Percentiles rank a stretch among this genome's conserved stretches.
phyloP scores from a whole-genome alignment of 2,797 vertebrate genomes.

The Pangasius sanitwongsei region DNA sequence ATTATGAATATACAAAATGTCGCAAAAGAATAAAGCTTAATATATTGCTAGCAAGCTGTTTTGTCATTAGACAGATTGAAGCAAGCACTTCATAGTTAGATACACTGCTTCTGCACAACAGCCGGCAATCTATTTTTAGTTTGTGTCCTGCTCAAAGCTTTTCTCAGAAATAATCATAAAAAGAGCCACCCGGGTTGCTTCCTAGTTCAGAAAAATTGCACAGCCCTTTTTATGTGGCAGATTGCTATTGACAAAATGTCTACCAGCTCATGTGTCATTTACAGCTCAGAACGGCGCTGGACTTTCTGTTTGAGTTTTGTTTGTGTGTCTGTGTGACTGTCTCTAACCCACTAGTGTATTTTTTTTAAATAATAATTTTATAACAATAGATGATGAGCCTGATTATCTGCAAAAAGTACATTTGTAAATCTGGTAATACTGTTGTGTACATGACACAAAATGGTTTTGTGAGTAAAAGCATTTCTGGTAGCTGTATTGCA shows the following conservation, averaged over 20 bases:
- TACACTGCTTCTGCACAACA: neutral
- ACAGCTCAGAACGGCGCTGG: conserved; percentile 30
- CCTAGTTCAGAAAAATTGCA: conserved; percentile 41
- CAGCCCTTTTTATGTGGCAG: conserved; percentile 50
- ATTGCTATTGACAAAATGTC: conserved; percentile 60
- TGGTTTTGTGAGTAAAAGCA: neutral
- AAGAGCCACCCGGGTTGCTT: conserved; percentile 21
- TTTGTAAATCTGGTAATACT: neutral
- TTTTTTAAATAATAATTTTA: too few species aligned
- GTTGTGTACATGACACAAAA: neutral
- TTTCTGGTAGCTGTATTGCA: neutral
- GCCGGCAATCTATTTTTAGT: conserved; percentile 20
- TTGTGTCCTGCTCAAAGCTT: conserved; percentile 32
- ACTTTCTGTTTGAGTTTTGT: conserved; percentile 21
- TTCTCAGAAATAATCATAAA: conserved; percentile 46
- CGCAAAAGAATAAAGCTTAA: neutral
- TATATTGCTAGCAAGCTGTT: neutral
- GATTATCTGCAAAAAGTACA: neutral
- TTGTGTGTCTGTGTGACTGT: conserved; percentile 5
- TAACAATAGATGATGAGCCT: neutral
- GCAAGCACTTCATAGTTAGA: conserved; percentile 4
- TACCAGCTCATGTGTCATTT: conserved; percentile 49
- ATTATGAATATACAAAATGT: neutral
- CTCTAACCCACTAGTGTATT: neutral
- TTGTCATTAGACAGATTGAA: neutral